phyloP scores from a whole-genome alignment of 2,113 vertebrate species.

The Uria aalge region DNA sequence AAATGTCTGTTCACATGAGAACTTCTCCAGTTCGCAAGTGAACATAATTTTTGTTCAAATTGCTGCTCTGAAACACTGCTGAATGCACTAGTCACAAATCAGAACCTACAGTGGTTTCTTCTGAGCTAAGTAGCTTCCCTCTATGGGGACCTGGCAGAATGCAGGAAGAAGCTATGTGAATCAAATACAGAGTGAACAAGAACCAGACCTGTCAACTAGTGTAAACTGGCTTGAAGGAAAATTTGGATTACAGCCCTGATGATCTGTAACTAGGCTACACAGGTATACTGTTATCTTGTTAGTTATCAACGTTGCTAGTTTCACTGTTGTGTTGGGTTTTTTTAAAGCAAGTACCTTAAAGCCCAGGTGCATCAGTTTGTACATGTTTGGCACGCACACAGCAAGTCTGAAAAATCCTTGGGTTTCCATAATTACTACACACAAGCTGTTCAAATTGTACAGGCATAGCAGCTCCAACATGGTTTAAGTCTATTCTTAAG shows the following conservation, averaged over 20 bases:
- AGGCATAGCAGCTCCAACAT: background rate
- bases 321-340: background rate
- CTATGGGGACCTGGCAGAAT: background rate
- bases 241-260: background rate
- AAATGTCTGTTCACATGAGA: background rate
- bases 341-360: background rate
- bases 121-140: background rate
- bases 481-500: background rate
- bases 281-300: background rate
- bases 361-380: background rate
- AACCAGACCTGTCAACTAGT: background rate
- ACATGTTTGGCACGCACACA: background rate
- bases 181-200: background rate
- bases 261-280: background rate
- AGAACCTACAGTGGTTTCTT: background rate
- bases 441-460: background rate
- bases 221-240: background rate
- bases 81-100: background rate
- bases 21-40: background rate
- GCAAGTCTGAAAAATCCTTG: background rate
- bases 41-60: background rate
- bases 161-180: background rate
- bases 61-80: background rate
- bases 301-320: background rate
- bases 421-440: background rate